Percentiles rank a stretch among this genome's conserved stretches.
phyloP scores from a whole-genome alignment of 1,140 invertebrate genomes.

The Neelides sp. region DNA sequence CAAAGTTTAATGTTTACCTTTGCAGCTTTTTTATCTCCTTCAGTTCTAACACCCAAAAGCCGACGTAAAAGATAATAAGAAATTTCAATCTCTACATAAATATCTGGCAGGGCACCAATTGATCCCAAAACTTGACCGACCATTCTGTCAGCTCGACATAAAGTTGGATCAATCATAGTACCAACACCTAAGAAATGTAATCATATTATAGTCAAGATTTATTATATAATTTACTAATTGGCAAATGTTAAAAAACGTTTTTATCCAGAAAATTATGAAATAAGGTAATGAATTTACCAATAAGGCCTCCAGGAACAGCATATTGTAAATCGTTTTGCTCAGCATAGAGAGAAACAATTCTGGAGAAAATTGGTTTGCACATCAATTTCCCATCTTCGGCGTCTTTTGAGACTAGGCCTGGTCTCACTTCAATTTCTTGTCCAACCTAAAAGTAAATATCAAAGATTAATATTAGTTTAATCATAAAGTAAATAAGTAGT shows the following conservation, averaged over 20 bases:
- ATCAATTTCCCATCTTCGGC: conserved; percentile 79
- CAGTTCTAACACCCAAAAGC: conserved; percentile 90
- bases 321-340: conserved; percentile 98
- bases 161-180: conserved; percentile 96
- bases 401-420: conserved; percentile 92
- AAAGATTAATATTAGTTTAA: conserved; percentile 4
- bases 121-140: conserved; percentile 98
- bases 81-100: conserved; percentile 96
- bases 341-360: conserved; percentile 94
- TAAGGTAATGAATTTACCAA: conserved; percentile 55
- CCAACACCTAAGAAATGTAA: conserved; percentile 61
- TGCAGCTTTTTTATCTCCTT: conserved; percentile 97
- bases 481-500: background rate
- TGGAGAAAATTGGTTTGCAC: conserved; percentile 90
- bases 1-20: conserved; percentile 60
- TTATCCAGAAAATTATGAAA: background rate
- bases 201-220: background rate
- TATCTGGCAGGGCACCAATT: conserved; percentile 87
- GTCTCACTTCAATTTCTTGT: conserved; percentile 82
- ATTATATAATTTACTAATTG: background rate
- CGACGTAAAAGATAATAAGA: conserved; percentile 93
- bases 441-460: conserved; percentile 53
- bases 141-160: conserved; percentile 93
- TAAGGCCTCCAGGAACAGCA: conserved; percentile 95
- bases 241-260: background rate